These are phyloP conservation scores for Carassius carassius DNA, from an alignment of 2,113 vertebrate species.

Conservation along the genomic window DNA sequence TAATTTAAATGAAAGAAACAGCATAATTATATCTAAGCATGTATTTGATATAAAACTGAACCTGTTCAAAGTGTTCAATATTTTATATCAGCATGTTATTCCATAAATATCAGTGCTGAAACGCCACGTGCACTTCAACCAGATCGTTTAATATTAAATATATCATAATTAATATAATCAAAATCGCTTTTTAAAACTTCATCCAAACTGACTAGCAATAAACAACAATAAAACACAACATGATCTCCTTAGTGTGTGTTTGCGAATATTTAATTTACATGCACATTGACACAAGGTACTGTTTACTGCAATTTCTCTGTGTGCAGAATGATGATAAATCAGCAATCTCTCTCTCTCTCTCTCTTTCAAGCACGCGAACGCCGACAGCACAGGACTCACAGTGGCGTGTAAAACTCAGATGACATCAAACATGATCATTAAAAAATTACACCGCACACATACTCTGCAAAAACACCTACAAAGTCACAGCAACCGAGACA, in stretches of 20 bases:
- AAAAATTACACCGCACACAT: constrained; percentile 19
- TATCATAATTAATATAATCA: background rate
- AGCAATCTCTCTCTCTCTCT: constrained; percentile 26
- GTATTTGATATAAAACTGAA: background rate
- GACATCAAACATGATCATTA: constrained; percentile 23
- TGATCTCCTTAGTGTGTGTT: background rate
- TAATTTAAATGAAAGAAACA: background rate
- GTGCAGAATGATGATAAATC: constrained; percentile 52
- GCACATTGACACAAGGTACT: background rate
- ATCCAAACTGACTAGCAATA: background rate
- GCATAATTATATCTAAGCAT: background rate
- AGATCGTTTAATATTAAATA: background rate
- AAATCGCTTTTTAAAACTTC: constrained; percentile 12
- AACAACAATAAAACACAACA: background rate
- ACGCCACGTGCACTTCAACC: background rate
- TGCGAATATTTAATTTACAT: background rate
- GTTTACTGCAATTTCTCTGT: constrained; percentile 50
- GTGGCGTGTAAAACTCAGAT: constrained; percentile 19
- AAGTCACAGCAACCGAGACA: constrained; percentile 18
- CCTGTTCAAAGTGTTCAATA: background rate
- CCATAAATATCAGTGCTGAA: background rate
- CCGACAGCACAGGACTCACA: constrained; percentile 4
- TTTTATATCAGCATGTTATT: background rate
- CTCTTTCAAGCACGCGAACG: background rate
- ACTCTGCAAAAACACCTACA: constrained; percentile 13